These are phyloP conservation scores for Hippocampus abdominalis DNA, from an alignment of 2,113 vertebrate genomes.

Conservation along the genomic window DNA sequence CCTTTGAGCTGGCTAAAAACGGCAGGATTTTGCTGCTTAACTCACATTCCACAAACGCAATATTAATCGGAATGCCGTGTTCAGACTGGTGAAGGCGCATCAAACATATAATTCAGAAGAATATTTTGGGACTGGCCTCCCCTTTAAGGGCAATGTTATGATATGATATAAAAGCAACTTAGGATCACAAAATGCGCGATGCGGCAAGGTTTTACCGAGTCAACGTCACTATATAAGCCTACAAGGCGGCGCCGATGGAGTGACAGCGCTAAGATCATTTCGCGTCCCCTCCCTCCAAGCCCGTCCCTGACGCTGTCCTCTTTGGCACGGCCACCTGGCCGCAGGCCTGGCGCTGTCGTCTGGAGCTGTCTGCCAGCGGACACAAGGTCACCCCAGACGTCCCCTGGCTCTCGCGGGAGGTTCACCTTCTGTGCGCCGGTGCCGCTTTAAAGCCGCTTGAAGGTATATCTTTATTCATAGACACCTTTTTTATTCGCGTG, in stretches of 20 bases:
- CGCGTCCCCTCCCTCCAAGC: background rate
- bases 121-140: too few species aligned
- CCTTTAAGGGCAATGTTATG: too few species aligned
- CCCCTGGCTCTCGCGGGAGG: slow-evolving; percentile 27
- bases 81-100: too few species aligned
- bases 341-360: slow-evolving; percentile 48
- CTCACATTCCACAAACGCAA: too few species aligned
- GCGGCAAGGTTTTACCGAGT: too few species aligned
- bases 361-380: slow-evolving; percentile 57
- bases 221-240: background rate
- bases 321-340: slow-evolving; percentile 64
- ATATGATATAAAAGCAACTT: too few species aligned
- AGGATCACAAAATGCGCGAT: too few species aligned
- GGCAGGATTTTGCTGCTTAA: too few species aligned
- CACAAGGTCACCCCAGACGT: slow-evolving; percentile 64
- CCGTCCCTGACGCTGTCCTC: slow-evolving; percentile 21
- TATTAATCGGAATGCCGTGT: too few species aligned
- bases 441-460: slow-evolving; percentile 25
- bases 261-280: slow-evolving; percentile 7
- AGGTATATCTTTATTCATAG: slow-evolving; percentile 32
- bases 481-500: slow-evolving; percentile 45
- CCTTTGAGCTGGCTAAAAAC: too few species aligned
- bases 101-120: too few species aligned
- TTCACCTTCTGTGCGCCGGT: slow-evolving; percentile 35
- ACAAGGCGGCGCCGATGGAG: slow-evolving; percentile 13